Evolutionary conservation across 2,888 invertebrate species (phyloP).

Genomic region (Lymantria monacha): DNA sequence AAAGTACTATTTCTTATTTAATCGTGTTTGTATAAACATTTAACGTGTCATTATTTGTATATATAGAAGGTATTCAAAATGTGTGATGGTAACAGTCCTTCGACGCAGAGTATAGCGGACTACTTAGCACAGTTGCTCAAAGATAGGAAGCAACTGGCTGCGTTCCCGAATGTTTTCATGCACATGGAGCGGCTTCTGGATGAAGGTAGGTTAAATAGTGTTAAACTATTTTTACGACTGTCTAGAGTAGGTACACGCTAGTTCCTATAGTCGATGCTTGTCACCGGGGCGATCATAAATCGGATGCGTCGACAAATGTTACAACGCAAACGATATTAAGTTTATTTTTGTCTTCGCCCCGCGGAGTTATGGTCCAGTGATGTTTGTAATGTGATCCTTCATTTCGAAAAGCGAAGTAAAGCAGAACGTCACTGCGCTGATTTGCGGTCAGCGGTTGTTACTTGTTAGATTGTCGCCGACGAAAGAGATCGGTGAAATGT

Average conservation of each 20-base stretch:
- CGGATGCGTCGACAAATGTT: slow-evolving; percentile 77
- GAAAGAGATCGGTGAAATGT: slow-evolving; percentile 72
- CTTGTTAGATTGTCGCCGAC: slow-evolving; percentile 68
- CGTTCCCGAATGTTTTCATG: slow-evolving; percentile 99
- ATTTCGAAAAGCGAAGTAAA: slow-evolving; percentile 74
- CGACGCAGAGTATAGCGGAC: slow-evolving; percentile 98
- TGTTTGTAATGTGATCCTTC: slow-evolving; percentile 79
- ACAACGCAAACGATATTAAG: slow-evolving; percentile 80
- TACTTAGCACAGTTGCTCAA: slow-evolving; percentile 99
- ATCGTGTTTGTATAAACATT: slow-evolving; percentile 72
- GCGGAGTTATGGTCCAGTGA: slow-evolving; percentile 80
- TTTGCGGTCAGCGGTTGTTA: slow-evolving; percentile 74
- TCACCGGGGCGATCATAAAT: slow-evolving; percentile 72
- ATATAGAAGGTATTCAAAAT: slow-evolving; percentile 67
- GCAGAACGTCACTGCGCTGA: slow-evolving; percentile 65
- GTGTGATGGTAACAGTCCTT: slow-evolving; percentile 84
- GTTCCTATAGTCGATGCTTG: slow-evolving; percentile 60
- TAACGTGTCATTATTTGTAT: slow-evolving; percentile 71
- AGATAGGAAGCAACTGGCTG: slow-evolving; percentile 99
- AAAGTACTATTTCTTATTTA: slow-evolving; percentile 72
- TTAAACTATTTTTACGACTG: slow-evolving; percentile 49
- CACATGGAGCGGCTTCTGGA: slow-evolving; percentile 99
- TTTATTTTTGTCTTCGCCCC: slow-evolving; percentile 81
- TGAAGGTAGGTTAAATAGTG: slow-evolving; percentile 90
- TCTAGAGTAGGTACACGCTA: slow-evolving; percentile 31